phyloP scores from a whole-genome alignment of 1,140 invertebrate genomes.

The Cecropterus lyciades region DNA sequence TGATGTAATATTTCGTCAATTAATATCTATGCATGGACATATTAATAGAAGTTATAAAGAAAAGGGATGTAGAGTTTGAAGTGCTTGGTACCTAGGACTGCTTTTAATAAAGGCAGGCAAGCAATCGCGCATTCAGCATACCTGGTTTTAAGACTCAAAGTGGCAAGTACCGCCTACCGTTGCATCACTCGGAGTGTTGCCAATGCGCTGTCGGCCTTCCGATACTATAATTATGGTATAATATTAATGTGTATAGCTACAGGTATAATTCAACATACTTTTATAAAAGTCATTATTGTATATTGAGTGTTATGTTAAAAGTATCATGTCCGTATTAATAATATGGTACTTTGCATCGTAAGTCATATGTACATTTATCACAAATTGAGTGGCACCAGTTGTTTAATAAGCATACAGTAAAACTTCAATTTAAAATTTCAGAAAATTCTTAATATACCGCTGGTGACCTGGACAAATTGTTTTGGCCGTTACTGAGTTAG shows the following conservation, averaged over 20 bases:
- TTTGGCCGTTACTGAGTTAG: background rate
- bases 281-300: background rate
- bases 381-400: too few species aligned
- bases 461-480: too few species aligned
- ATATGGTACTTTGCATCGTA: too few species aligned
- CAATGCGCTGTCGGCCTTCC: slow-evolving; percentile 19
- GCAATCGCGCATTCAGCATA: slow-evolving; percentile 21
- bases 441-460: too few species aligned
- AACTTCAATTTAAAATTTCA: too few species aligned
- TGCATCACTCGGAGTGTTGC: slow-evolving; percentile 29
- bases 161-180: slow-evolving; percentile 22
- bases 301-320: background rate
- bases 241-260: background rate
- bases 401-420: too few species aligned
- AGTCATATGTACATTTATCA: too few species aligned
- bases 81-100: background rate
- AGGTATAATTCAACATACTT: background rate
- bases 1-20: background rate
- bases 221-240: slow-evolving; percentile 21
- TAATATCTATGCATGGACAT: background rate
- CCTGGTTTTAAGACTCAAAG: slow-evolving; percentile 19
- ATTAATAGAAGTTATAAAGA: background rate
- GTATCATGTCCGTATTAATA: too few species aligned
- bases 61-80: background rate
- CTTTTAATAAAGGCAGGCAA: background rate